A percentile compares a stretch with the other conserved stretches of the same genome.
These are phyloP conservation scores for Bucorvus abyssinicus DNA, from an alignment of 2,797 vertebrate species.

Conservation along the genomic window DNA sequence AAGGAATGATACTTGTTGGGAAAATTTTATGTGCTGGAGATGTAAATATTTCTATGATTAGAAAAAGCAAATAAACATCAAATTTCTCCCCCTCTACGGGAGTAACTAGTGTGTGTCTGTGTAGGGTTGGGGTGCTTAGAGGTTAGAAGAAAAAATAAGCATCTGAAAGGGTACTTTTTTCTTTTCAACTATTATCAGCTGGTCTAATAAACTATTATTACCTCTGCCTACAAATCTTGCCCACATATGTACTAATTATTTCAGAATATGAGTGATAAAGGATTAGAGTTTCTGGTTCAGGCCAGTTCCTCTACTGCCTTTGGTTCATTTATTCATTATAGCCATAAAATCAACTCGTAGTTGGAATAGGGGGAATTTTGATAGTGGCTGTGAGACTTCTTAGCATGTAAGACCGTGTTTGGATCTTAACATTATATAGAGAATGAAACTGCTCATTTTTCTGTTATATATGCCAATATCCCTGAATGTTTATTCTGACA, in stretches of 20 bases:
- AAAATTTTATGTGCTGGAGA: not conserved
- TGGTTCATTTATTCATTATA: not conserved
- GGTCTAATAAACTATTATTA: not conserved
- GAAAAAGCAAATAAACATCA: not conserved
- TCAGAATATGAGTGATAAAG: not conserved
- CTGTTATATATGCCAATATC: not conserved
- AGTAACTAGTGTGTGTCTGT: not conserved
- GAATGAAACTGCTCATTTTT: not conserved
- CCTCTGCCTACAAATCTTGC: not conserved
- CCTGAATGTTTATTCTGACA: slow-evolving; percentile 2
- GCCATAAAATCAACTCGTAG: not conserved
- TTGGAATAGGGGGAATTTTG: not conserved
- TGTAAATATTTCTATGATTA: not conserved
- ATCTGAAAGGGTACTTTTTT: not conserved
- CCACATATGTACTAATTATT: not conserved
- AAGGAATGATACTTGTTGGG: not conserved
- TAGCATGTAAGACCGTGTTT: not conserved
- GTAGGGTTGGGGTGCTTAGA: not conserved
- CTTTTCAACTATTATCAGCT: not conserved
- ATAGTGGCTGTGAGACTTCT: slow-evolving; percentile 14
- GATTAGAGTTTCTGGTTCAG: not conserved
- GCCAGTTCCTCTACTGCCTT: not conserved
- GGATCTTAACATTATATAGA: not conserved
- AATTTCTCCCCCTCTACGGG: not conserved
- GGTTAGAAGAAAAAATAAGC: not conserved